These are phyloP conservation scores for Macrophya alboannulata DNA, from an alignment of 2,888 invertebrate genomes.

Conservation along the genomic window DNA sequence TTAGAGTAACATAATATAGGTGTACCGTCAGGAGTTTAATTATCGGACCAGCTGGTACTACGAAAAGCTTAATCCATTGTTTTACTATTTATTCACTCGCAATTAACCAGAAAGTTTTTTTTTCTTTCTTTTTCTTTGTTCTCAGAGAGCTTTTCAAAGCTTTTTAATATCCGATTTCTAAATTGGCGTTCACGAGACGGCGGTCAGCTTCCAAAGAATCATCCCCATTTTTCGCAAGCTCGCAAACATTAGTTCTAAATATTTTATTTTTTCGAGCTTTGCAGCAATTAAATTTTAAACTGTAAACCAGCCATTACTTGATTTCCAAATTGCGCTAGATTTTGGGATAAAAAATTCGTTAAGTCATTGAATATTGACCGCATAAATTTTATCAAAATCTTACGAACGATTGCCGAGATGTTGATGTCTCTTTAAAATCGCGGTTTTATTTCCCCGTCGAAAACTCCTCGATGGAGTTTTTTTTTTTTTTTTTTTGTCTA, in stretches of 20 bases:
- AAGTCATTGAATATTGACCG: neutral
- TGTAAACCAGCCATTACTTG: neutral
- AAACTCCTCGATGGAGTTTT: neutral
- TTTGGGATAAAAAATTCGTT: neutral
- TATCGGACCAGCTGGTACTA: neutral
- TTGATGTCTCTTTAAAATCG: neutral
- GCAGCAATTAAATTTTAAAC: neutral
- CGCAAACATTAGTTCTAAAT: neutral
- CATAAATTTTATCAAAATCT: neutral
- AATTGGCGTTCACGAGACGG: neutral
- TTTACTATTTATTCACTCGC: neutral
- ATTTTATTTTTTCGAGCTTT: neutral
- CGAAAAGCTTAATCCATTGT: neutral
- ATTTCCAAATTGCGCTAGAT: neutral
- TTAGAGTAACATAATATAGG: conserved; percentile 6
- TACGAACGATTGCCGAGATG: neutral
- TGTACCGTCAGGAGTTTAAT: conserved; percentile 1
- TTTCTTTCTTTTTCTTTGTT: neutral
- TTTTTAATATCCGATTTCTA: neutral
- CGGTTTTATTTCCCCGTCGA: neutral
- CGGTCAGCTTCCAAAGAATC: neutral
- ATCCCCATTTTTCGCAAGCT: neutral
- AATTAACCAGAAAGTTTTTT: neutral
- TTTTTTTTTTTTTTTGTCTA: too few species aligned
- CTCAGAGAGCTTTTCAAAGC: neutral